phyloP scores from a whole-genome alignment of 1,140 invertebrate species.

The Cyrtorhinus lividipennis region DNA sequence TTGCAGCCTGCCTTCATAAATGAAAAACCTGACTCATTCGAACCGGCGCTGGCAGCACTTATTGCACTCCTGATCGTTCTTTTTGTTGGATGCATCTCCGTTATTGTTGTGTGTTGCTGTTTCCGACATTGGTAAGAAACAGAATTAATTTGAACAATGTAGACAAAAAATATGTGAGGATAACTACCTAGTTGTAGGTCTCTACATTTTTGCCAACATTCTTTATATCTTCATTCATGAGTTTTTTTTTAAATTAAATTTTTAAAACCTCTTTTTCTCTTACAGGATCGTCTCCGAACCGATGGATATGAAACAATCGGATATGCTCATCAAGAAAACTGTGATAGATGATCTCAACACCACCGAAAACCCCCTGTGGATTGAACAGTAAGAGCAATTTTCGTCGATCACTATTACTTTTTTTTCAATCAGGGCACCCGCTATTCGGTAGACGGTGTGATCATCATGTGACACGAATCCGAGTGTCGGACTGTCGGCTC shows the following conservation, averaged over 20 bases:
- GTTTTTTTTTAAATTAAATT: too few relatives aligned
- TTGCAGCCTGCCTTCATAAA: conserved; percentile 37
- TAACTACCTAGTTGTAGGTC: background rate
- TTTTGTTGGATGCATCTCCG: conserved; percentile 71
- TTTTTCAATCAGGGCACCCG: too few relatives aligned
- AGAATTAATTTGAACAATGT: too few relatives aligned
- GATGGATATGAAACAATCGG: conserved; percentile 51
- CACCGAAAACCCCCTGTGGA: conserved; percentile 85
- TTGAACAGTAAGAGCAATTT: conserved; percentile 77
- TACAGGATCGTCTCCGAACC: conserved; percentile 48
- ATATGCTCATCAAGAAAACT: conserved; percentile 64
- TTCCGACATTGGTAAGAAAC: conserved; percentile 70
- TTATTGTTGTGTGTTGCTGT: conserved; percentile 76
- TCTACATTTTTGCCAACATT: conserved; percentile 12
- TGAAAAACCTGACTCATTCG: conserved; percentile 50
- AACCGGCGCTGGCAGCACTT: conserved; percentile 67
- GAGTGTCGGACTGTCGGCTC: too few relatives aligned
- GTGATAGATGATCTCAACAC: conserved; percentile 72
- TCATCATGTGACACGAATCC: too few relatives aligned
- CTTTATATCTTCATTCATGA: background rate
- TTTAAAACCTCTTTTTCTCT: background rate
- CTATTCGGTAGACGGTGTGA: too few relatives aligned
- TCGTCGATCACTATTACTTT: too few relatives aligned
- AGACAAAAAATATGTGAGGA: too few relatives aligned
- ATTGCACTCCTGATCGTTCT: conserved; percentile 73